Percentiles rank a stretch among this genome's conserved stretches.
phyloP scores from a whole-genome alignment of 37 sponge, comb jelly and placozoan species.

The Petrosia ficiformis region DNA sequence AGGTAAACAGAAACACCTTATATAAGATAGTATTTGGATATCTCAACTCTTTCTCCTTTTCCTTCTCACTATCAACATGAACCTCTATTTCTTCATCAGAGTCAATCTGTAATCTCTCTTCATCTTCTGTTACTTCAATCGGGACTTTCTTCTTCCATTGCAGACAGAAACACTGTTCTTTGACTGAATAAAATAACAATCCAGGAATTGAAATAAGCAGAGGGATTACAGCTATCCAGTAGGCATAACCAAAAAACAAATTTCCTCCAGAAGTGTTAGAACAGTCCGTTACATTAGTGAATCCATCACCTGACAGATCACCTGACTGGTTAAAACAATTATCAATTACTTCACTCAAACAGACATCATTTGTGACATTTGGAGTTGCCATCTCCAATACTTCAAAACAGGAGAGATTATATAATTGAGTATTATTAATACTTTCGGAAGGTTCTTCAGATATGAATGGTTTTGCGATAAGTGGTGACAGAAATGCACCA shows the following conservation, averaged over 20 bases:
- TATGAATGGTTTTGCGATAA: constrained; percentile 56
- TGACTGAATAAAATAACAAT: constrained; percentile 19
- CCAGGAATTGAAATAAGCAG: constrained; percentile 5
- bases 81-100: background rate
- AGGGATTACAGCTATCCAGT: background rate
- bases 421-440: background rate
- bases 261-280: background rate
- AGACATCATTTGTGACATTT: background rate
- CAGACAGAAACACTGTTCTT: background rate
- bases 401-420: background rate
- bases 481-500: constrained; percentile 62
- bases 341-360: background rate
- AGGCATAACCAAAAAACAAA: constrained; percentile 2
- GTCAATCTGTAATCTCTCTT: background rate
- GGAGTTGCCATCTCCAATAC: background rate
- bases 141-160: background rate
- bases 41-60: background rate
- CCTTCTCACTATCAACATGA: background rate
- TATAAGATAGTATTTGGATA: background rate
- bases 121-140: background rate
- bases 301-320: background rate
- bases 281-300: background rate
- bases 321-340: background rate
- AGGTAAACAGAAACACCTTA: constrained; percentile 4
- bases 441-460: background rate